Evolutionary conservation across 2,797 vertebrate species (phyloP), one percentile per base, ranked within the genome.

Genomic region (Betta splendens): DNA sequence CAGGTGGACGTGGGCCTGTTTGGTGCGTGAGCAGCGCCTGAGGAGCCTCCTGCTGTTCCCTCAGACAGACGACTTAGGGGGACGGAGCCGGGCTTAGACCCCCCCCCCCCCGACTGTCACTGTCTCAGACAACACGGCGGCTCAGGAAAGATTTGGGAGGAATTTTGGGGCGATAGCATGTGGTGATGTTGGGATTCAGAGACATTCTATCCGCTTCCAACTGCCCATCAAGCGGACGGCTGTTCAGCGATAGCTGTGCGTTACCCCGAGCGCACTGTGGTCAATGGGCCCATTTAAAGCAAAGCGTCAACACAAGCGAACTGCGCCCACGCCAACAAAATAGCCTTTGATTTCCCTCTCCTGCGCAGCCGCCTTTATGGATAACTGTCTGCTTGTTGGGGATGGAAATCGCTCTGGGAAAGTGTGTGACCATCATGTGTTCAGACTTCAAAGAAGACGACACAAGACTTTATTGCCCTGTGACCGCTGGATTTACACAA

Each of bases 11-110:
- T 51, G 44, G 36, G n/a, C n/a, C n/a, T n/a, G n/a, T n/a, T 39
- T 26, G 65, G 38, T 31, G 17, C 35, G 49, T 43, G 51, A 65
- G 40, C 38, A 62, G 72, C 51, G 60, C 25, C 58, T 53, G 10
- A 35, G 67, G 72, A 72, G 48, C 78, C 66, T 69, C 89, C 83
- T 7, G 69, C 81, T 80, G 85, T 33, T 77, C 66, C 20, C 46
- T 43, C 21, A 87, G 82, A 87, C 89, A 84, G 83, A 83, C 74
- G 68, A 85, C 82, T 89, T 85, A 87, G 52, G 69, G 48, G 64
- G 71, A 79, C 68, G 29, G 77, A 77, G 76, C 59, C 49, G 20
- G 71, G 86, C 85, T 85, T 80, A 86, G 45, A 69, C 68, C 81
- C 84, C 79, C 68, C 81, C 84, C 79, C 79, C 33, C 11, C 64